These are phyloP conservation scores for Carapus acus DNA, from an alignment of 2,797 vertebrate genomes.

Conservation along the genomic window DNA sequence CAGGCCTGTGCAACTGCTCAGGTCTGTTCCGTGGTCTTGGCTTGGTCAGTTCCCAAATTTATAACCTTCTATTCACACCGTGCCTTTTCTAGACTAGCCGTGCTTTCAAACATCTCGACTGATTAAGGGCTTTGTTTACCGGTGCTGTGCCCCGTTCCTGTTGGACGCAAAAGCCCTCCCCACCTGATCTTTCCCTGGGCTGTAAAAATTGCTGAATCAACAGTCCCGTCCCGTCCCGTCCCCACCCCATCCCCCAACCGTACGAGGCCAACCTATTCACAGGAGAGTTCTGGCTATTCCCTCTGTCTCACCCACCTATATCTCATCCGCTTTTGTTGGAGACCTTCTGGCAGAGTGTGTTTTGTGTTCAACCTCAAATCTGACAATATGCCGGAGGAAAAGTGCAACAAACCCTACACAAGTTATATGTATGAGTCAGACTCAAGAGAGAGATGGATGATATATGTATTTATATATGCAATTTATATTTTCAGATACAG, in stretches of 20 bases:
- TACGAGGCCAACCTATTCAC: background rate
- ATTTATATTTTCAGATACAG: constrained; percentile 75
- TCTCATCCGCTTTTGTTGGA: constrained; percentile 39
- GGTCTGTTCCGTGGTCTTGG: constrained; percentile 31
- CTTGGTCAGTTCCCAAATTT: constrained; percentile 43
- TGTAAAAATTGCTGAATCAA: constrained; percentile 56
- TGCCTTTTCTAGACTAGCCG: constrained; percentile 54
- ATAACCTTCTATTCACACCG: constrained; percentile 54
- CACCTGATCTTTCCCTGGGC: constrained; percentile 26
- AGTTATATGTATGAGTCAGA: constrained; percentile 39
- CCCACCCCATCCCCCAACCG: too few relatives aligned
- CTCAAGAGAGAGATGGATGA: constrained; percentile 58
- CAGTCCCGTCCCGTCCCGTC: too few relatives aligned
- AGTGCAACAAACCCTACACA: background rate
- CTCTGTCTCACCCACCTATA: constrained; percentile 3
- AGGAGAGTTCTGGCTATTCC: constrained; percentile 56
- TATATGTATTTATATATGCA: constrained; percentile 76
- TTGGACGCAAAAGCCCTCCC: constrained; percentile 28
- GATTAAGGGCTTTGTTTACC: constrained; percentile 50
- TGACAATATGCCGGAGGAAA: background rate
- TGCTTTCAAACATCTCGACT: constrained; percentile 44
- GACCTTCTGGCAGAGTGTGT: constrained; percentile 34
- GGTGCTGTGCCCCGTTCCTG: constrained; percentile 16
- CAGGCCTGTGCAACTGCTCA: constrained; percentile 30
- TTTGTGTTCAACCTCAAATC: constrained; percentile 16